phyloP scores from a whole-genome alignment of 2,888 invertebrate genomes.

The Caenorhabditis auriculariae region DNA sequence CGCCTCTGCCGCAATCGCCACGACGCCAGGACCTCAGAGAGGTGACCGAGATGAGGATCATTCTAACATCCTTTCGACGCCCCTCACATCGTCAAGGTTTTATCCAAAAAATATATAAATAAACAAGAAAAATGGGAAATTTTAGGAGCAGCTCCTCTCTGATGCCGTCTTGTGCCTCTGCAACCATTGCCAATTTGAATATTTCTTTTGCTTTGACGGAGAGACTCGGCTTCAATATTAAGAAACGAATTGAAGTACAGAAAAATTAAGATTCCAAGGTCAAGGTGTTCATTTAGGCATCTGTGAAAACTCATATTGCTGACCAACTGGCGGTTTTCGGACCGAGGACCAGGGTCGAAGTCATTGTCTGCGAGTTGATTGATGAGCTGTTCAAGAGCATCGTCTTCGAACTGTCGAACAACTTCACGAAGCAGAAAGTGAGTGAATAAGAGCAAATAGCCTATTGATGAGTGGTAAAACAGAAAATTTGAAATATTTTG shows the following conservation, averaged over 20 bases:
- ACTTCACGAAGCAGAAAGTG: constrained; percentile 6
- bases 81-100: neutral
- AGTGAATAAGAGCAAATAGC: neutral
- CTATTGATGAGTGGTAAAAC: neutral
- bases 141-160: neutral
- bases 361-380: constrained; percentile 23
- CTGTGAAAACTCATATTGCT: constrained; percentile 7
- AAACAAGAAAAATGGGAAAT: constrained; percentile 11
- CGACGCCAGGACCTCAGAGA: too few species aligned
- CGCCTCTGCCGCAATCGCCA: too few species aligned
- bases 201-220: neutral
- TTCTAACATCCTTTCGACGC: too few species aligned
- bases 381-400: constrained; percentile 23
- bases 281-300: constrained; percentile 10
- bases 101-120: constrained; percentile 5
- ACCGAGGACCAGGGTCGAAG: constrained; percentile 20
- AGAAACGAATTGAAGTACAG: neutral
- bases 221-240: neutral
- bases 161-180: constrained; percentile 3
- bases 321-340: constrained; percentile 18
- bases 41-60: too few species aligned
- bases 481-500: neutral
- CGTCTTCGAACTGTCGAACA: constrained; percentile 14
- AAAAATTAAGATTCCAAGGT: constrained; percentile 6
- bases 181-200: constrained; percentile 2